Conservation (phyloP, 2,888 invertebrate species). For the Drosophila antonietae region DNA sequence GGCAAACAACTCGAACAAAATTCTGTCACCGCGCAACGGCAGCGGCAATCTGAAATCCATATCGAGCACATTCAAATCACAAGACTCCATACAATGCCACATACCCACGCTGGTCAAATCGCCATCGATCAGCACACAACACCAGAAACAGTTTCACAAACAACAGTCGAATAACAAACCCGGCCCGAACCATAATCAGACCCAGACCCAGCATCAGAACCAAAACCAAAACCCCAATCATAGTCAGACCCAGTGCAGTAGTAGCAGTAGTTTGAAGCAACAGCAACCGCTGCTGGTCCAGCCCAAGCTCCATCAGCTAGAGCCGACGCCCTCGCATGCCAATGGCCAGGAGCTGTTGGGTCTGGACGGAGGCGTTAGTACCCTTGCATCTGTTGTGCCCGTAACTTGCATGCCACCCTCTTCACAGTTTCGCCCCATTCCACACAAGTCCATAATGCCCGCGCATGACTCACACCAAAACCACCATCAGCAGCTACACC, state of each 20-base stretch:
- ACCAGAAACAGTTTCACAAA: slow-evolving; percentile 78
- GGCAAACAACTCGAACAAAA: slow-evolving; percentile 80
- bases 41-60: slow-evolving; percentile 82
- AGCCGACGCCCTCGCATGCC: slow-evolving; percentile 54
- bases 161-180: slow-evolving; percentile 55
- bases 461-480: slow-evolving; percentile 71
- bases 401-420: slow-evolving; percentile 84
- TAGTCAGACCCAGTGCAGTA: slow-evolving; percentile 55
- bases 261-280: slow-evolving; percentile 78
- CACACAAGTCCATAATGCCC: slow-evolving; percentile 83
- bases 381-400: slow-evolving; percentile 82
- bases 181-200: neutral
- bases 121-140: slow-evolving; percentile 83
- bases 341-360: slow-evolving; percentile 73
- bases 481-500: slow-evolving; percentile 48
- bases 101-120: slow-evolving; percentile 84
- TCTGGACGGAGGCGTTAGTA: slow-evolving; percentile 77
- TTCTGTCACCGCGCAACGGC: slow-evolving; percentile 84
- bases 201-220: slow-evolving; percentile 9
- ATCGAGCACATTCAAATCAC: slow-evolving; percentile 84
- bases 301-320: slow-evolving; percentile 79
- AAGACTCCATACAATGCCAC: slow-evolving; percentile 84
- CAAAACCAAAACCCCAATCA: slow-evolving; percentile 43
- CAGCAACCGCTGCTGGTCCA: slow-evolving; percentile 82
- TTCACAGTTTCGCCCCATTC: slow-evolving; percentile 85